phyloP scores from a whole-genome alignment of 2,888 invertebrate genomes.

The Melinaea menophilus region DNA sequence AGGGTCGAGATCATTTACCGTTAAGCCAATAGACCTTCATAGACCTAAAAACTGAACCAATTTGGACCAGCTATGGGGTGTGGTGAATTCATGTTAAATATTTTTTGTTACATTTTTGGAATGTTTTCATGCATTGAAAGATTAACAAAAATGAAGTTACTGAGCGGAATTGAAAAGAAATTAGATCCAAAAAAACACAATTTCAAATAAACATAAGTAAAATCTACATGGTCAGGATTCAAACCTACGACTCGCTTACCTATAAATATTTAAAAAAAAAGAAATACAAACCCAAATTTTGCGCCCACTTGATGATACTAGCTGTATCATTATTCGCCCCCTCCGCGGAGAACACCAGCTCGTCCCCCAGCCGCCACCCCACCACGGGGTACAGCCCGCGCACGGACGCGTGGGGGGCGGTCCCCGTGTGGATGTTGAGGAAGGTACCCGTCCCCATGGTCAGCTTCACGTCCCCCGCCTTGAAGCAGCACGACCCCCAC shows the following conservation, averaged over 20 bases:
- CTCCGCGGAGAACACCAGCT: slow-evolving; percentile 85
- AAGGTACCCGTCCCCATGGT: slow-evolving; percentile 96
- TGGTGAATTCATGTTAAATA: no score
- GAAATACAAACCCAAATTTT: slow-evolving; percentile 77
- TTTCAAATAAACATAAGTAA: background rate
- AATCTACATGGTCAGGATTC: background rate
- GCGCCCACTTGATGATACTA: slow-evolving; percentile 90
- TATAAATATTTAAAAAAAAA: background rate
- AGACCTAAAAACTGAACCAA: no score
- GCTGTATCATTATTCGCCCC: slow-evolving; percentile 94
- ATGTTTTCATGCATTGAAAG: no score
- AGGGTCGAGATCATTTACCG: no score
- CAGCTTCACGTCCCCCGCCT: slow-evolving; percentile 87
- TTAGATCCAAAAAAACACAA: background rate
- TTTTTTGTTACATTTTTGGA: no score
- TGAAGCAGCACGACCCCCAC: slow-evolving; percentile 91
- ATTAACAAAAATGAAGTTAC: no score
- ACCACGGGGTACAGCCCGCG: slow-evolving; percentile 94
- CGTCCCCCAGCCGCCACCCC: slow-evolving; percentile 83
- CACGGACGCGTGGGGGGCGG: slow-evolving; percentile 86
- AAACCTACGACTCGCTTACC: no score
- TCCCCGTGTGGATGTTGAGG: slow-evolving; percentile 89
- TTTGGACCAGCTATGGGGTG: no score
- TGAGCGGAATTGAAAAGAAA: no score
- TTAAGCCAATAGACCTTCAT: no score